A percentile compares a stretch with the other conserved stretches of the same genome.
Conservation (phyloP, 2,113 vertebrate genomes). For the Zapus hudsonius region DNA sequence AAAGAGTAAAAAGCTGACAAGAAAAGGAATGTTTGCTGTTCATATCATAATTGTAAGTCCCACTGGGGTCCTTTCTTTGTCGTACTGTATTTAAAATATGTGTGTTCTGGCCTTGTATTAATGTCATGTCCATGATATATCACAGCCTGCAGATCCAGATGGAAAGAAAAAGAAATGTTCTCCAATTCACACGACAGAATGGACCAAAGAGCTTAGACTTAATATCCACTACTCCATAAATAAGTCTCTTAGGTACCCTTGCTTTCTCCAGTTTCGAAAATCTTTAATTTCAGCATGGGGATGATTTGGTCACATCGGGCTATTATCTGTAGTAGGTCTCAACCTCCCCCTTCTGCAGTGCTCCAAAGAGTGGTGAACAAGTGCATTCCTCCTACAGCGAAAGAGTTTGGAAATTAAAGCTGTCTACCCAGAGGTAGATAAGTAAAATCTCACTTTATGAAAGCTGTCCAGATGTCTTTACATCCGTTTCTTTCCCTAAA, state of each 20-base stretch:
- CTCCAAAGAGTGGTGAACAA: slow-evolving; percentile 61
- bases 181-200: slow-evolving; percentile 54
- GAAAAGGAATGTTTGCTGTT: background rate
- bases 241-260: slow-evolving; percentile 70
- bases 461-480: slow-evolving; percentile 76
- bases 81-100: background rate
- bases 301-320: background rate
- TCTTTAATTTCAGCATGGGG: slow-evolving; percentile 62
- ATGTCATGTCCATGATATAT: slow-evolving; percentile 49
- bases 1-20: background rate
- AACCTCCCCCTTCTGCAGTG: background rate
- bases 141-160: slow-evolving; percentile 63
- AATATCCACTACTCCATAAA: slow-evolving; percentile 61
- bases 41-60: background rate
- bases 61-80: background rate
- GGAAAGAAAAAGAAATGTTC: slow-evolving; percentile 58
- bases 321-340: slow-evolving; percentile 59
- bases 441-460: slow-evolving; percentile 74
- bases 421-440: slow-evolving; percentile 72
- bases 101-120: slow-evolving; percentile 22
- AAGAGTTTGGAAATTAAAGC: slow-evolving; percentile 71
- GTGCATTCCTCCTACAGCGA: slow-evolving; percentile 58
- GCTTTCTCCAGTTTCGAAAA: slow-evolving; percentile 44
- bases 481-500: slow-evolving; percentile 71
- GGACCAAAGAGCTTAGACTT: slow-evolving; percentile 62